phyloP scores from a whole-genome alignment of 2,113 vertebrate genomes.

The Varanus komodoensis region DNA sequence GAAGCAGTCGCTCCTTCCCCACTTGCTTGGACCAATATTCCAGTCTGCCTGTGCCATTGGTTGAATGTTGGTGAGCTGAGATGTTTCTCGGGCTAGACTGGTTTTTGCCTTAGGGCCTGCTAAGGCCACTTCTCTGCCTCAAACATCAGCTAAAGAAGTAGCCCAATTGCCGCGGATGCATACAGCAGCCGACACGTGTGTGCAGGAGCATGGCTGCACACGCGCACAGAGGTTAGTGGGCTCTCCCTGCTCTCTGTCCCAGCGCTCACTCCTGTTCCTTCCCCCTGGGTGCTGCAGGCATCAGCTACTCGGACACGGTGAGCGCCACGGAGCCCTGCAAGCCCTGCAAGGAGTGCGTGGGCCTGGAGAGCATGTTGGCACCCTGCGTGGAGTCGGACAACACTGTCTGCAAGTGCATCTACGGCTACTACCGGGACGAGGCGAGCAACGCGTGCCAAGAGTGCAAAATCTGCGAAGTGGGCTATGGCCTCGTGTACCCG shows the following conservation, averaged over 20 bases:
- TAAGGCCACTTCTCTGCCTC: too few species aligned
- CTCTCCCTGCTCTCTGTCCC: not conserved
- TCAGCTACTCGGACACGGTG: constrained; percentile 90
- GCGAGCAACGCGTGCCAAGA: constrained; percentile 73
- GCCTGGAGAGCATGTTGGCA: constrained; percentile 89
- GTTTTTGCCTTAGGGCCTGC: not conserved
- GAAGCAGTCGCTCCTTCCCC: not conserved
- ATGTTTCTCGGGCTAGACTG: not conserved
- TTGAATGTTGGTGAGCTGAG: not conserved
- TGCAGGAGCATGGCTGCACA: not conserved
- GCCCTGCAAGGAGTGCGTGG: constrained; percentile 86
- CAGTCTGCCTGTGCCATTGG: not conserved
- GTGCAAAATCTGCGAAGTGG: constrained; percentile 86
- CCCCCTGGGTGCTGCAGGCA: constrained; percentile 73
- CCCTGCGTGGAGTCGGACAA: constrained; percentile 97
- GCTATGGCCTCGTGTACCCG: constrained; percentile 84
- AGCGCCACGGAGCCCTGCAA: constrained; percentile 88
- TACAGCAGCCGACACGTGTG: too few species aligned
- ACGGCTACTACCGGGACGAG: constrained; percentile 83
- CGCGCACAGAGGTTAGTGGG: fast-evolving
- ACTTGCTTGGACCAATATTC: not conserved
- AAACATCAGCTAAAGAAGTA: not conserved
- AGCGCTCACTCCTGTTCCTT: fast-evolving
- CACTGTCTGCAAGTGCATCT: constrained; percentile 89
- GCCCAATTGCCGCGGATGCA: not conserved